Evolutionary conservation across 2,888 invertebrate genomes (phyloP), one percentile per base, ranked within the genome.

Genomic region (Ephialtes manifestator): DNA sequence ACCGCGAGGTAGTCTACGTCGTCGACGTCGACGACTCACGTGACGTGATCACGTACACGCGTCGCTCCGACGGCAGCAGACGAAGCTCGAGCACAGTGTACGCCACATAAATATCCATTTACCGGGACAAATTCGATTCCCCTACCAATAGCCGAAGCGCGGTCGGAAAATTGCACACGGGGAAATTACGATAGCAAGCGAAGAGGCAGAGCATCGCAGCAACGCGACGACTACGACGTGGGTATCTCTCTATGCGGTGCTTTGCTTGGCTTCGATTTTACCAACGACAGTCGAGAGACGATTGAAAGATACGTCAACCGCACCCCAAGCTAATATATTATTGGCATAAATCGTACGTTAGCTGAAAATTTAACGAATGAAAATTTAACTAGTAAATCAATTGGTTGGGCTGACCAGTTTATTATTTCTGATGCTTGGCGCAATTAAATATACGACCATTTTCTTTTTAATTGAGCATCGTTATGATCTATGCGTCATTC

Each of bases 41-140:
- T 31, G 79, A 63, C 70, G 74, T 51, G 63, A 72, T 63, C 65
- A 55, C 81, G 67, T 43, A 53, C 46, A 18, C 53, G 46, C 77
- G n/a, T 24, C 15, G 48, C 53, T 60, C 55, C 31, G 24, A 51
- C 63, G 68, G 39, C 31, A 20, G 28, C 18, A 35, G 28, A 24
- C 39, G 63, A 65, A 65, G 48, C 35, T n/a, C 5, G 24, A 48
- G 72, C 55, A 72, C 76, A 39, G 82, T 35, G 72, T 71, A 58
- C 85, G 65, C 74, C 87, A 65, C 85, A 87, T 88, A 87, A 89
- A 89, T 89, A 87, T 87, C 86, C 86, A 89, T 90, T 90, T 88
- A 71, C 87, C 83, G 76, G 80, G 85, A 86, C 85, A 88, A 90
- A 90, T 89, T 89, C 80, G 82, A 88, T 90, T 88, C 81, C 81